Evolutionary conservation across 2,797 vertebrate genomes (phyloP).

Genomic region (Naso thynnoides): DNA sequence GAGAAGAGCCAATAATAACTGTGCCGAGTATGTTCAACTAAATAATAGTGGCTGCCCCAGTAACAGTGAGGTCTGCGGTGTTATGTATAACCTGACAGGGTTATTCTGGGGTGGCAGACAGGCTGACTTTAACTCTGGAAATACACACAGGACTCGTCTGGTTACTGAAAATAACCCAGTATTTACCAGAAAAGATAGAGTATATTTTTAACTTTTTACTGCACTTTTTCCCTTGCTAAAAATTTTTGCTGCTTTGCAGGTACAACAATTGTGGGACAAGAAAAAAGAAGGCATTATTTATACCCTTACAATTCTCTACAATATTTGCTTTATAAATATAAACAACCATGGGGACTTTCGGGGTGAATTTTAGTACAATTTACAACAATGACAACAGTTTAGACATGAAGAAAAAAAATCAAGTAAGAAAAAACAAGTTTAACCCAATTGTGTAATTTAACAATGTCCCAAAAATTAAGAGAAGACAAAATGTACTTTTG

Average conservation of each 20-base stretch:
- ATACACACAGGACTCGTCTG: conserved; percentile 69
- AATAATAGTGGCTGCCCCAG: conserved; percentile 80
- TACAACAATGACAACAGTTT: background rate
- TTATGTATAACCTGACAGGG: conserved; percentile 72
- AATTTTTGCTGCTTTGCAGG: background rate
- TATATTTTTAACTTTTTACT: conserved; percentile 9
- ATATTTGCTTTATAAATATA: background rate
- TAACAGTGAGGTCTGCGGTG: conserved; percentile 74
- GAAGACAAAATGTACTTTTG: background rate
- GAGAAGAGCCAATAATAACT: conserved; percentile 82
- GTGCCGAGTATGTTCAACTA: conserved; percentile 68
- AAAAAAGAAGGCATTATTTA: background rate
- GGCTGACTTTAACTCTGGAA: conserved; percentile 67
- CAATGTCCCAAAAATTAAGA: conserved; percentile 3
- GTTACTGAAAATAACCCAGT: conserved; percentile 65
- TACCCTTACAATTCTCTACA: no score
- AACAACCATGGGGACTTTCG: background rate
- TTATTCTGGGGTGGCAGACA: conserved; percentile 77
- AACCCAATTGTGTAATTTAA: background rate
- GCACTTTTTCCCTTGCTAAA: background rate
- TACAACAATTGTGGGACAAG: background rate
- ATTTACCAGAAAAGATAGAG: conserved; percentile 69
- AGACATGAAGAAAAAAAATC: conserved; percentile 2
- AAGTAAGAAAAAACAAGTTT: background rate
- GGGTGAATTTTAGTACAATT: background rate